Conservation (phyloP, 2,113 vertebrate genomes). For the Pteruthius melanotis region DNA sequence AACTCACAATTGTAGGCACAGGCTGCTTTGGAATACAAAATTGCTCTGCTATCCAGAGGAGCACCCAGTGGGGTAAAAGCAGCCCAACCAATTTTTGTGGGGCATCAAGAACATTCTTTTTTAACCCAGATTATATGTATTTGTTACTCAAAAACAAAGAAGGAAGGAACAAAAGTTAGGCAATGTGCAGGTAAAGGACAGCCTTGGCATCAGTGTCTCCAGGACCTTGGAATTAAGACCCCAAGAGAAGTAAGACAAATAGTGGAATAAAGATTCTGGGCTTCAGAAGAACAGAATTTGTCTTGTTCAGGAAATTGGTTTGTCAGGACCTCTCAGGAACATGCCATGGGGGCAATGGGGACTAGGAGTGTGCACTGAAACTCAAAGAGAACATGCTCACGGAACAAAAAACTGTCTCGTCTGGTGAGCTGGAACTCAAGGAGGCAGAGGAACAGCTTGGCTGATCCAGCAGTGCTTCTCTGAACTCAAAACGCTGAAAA, state of each 20-base stretch:
- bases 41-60: background rate
- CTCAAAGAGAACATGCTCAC: background rate
- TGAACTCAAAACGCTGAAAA: background rate
- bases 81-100: background rate
- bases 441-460: background rate
- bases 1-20: background rate
- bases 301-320: background rate
- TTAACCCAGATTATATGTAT: background rate
- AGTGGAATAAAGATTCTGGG: background rate
- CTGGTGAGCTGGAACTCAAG: background rate
- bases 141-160: background rate
- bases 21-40: background rate
- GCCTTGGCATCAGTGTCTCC: background rate
- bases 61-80: background rate
- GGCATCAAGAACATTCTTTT: background rate
- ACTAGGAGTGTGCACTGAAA: background rate
- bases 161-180: background rate
- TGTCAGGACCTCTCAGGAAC: background rate
- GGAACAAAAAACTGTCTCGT: background rate
- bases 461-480: background rate
- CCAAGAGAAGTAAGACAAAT: background rate
- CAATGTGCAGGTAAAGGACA: background rate
- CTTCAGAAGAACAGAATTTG: background rate
- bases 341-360: accelerated
- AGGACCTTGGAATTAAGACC: background rate